Base-by-base conservation (phyloP, 2,113 vertebrate genomes). In the Anas platyrhynchos region DNA sequence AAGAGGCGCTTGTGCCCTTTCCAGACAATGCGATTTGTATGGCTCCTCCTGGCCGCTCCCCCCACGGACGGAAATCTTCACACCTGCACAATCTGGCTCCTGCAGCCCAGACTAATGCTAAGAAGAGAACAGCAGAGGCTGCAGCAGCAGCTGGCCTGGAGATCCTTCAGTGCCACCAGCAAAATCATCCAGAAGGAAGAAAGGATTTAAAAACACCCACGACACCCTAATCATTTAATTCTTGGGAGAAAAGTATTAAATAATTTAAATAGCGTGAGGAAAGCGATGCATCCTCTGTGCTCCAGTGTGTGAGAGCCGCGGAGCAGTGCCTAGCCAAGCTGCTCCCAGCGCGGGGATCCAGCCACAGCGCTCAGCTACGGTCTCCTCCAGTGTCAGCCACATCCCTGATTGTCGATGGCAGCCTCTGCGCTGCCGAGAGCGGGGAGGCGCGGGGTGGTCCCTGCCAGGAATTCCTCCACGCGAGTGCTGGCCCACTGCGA, bases 181-280 rank as follows among this genome's bases (percentile, higher is more conserved):
- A 91, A 91, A 93, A 90, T 91, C 88, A 97, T 87, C 63, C 13
- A 1, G 58, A 80, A 93, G 54, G 59, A 89, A 88, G 62, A 79
- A 75, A 91, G 61, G 65, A 90, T 88, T 58, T 0, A 75, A 81
- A 76, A 94, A 9, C 44, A 16, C 38, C 43, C 34, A 67, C 46
- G 66, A 72, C 50, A 87, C 50, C 80, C 83, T 83, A 84, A 93
- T 91, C 63, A 78, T 58, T 81, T 62, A 77, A 90, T 85, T 83
- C 83, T 90, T 46, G 61, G 1, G 32, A 93, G 84, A 63, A 87
- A 96, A 77, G 81, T 89, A 79, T 96, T 96, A 95, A 96, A 98
- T 98, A 97, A 97, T 84, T 98, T 98, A 98, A 98, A 97, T 92
- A 97, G 94, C 44, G 27, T 67, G 91, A 93, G 87, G 84, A 69